These are phyloP conservation scores for Druceiella hillmani DNA, from an alignment of 2,888 invertebrate genomes.

Conservation along the genomic window DNA sequence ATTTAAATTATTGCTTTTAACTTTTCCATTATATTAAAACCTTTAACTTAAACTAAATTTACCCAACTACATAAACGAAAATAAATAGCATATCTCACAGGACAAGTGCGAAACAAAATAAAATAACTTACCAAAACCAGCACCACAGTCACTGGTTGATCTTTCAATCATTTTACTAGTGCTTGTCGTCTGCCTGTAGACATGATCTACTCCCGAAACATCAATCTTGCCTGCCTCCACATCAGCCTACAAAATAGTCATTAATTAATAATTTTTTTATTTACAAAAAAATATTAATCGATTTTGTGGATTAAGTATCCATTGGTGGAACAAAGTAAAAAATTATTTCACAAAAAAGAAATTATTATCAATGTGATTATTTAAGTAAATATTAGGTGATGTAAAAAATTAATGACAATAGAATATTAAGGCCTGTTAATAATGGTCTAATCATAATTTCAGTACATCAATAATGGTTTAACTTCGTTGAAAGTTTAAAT, in stretches of 20 bases:
- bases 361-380: too few species aligned
- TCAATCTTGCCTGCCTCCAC: constrained; percentile 48
- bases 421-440: too few species aligned
- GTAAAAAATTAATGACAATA: too few species aligned
- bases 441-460: too few species aligned
- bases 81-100: too few species aligned
- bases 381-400: too few species aligned
- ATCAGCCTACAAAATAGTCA: constrained; percentile 45
- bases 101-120: too few species aligned
- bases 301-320: background rate
- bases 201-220: constrained; percentile 27
- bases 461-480: too few species aligned
- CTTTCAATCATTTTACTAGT: too few species aligned
- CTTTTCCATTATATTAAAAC: constrained; percentile 19
- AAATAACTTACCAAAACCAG: constrained; percentile 5
- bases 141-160: background rate
- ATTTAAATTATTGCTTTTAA: background rate
- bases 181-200: constrained; percentile 28
- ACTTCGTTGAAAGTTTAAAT: too few species aligned
- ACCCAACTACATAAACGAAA: background rate
- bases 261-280: background rate
- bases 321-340: background rate
- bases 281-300: background rate
- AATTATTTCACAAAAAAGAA: too few species aligned
- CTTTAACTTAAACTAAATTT: constrained; percentile 14